Base-by-base conservation (phyloP, 2,888 invertebrate genomes). In the Drosophila cognata region DNA sequence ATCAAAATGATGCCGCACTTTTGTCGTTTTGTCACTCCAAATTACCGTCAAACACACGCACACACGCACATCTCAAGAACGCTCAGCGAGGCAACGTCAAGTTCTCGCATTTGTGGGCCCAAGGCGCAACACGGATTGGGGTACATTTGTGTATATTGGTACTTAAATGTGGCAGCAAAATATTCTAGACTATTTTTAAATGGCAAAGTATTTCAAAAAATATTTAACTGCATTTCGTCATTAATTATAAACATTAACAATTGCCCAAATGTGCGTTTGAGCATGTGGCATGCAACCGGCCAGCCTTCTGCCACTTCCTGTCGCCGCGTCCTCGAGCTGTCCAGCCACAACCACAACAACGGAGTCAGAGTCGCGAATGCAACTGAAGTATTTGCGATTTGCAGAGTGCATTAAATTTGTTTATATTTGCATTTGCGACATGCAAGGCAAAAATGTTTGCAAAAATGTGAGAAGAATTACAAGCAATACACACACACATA, bases 11-110 rank as follows among this genome's bases (percentile, higher is more conserved):
- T 82, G 85, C 67, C 78, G 75, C 82, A 86, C 72, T 77, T 84
- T 88, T 89, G 88, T 82, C 81, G 79, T 79, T 81, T 87, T 87
- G 87, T 87, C 87, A 87, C 87, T 89, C 76, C 78, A 89, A 87
- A 87, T 89, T 84, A 88, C 70, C 71, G 77, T 84, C 83, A 69
- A 59, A 72, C 46, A 31, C 59, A 62, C 66, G 76, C 80, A 63
- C 31, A 57, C 29, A 28, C 33, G 38, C 36, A 46, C 52, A 68
- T 41, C 59, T 78, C 63, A 75, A 69, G 67, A 80, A 80, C 74
- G 77, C 77, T 76, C 79, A 61, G 55, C 60, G 74, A 48, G 57
- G 77, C 65, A 43, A 48, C 65, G 66, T 56, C 59, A 50, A 65
- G 52, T 60, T 59, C 48, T 69, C 36, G 16, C 33, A 11, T 33